These are phyloP conservation scores for Ranitomeya variabilis DNA, from an alignment of 2,113 vertebrate species.

Conservation along the genomic window DNA sequence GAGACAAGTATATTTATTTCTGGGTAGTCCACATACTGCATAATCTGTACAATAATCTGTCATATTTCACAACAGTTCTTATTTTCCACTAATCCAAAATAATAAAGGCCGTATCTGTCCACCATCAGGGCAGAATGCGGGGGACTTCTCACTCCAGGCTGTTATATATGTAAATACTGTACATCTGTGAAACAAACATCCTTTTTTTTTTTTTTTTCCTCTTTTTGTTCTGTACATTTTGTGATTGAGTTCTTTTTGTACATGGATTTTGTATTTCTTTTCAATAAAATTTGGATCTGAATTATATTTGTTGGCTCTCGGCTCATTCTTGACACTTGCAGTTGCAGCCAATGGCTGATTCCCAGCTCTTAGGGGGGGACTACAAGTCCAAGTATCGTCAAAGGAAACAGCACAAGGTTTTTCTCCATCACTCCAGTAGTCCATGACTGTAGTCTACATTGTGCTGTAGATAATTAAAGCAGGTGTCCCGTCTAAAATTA, in stretches of 20 bases:
- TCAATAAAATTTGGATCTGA: conserved; percentile 57
- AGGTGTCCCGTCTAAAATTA: too few species aligned
- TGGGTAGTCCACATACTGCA: conserved; percentile 4
- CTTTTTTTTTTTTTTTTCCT: conserved; percentile 30
- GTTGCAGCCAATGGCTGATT: not conserved
- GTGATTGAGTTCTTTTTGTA: conserved; percentile 57
- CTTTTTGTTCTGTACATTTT: conserved; percentile 55
- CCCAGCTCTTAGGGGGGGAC: too few species aligned
- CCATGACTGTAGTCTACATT: too few species aligned
- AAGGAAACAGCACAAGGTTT: too few species aligned
- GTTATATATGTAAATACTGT: conserved; percentile 53
- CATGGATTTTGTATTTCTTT: conserved; percentile 58
- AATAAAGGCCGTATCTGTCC: not conserved
- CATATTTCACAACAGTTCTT: not conserved
- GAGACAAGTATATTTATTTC: conserved; percentile 43
- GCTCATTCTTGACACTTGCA: not conserved
- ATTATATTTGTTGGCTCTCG: not conserved
- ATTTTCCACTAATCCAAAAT: not conserved
- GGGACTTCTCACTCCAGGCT: conserved; percentile 26
- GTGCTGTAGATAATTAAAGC: too few species aligned
- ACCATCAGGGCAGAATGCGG: not conserved
- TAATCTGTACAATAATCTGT: conserved; percentile 9
- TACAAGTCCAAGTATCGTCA: too few species aligned
- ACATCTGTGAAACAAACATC: conserved; percentile 52
- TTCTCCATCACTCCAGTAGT: too few species aligned